Percentiles rank a stretch among this genome's conserved stretches.
Conservation (phyloP, 53 echinoderm and acorn worm genomes). For the Holothuria scabra region DNA sequence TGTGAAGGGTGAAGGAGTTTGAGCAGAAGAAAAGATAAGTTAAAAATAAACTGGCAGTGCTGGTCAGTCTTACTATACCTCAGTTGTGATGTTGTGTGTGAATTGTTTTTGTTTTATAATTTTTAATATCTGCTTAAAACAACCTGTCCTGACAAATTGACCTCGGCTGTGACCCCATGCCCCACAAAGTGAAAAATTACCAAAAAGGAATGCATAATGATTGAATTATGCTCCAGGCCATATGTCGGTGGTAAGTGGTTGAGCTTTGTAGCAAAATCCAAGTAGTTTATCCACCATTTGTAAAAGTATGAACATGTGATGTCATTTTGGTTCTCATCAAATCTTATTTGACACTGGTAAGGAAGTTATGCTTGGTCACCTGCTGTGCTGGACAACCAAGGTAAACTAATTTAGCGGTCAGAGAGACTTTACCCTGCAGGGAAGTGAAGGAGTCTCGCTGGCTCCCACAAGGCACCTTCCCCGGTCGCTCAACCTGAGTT, state of each 20-base stretch:
- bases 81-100: too few relatives aligned
- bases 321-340: conserved; percentile 39
- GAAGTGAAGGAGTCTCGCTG: conserved; percentile 18
- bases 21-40: too few relatives aligned
- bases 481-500: conserved; percentile 30
- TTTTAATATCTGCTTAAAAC: too few relatives aligned
- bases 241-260: background rate
- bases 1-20: too few relatives aligned
- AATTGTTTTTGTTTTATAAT: too few relatives aligned
- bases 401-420: conserved; percentile 51
- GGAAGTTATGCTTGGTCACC: conserved; percentile 38
- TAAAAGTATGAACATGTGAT: background rate
- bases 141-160: too few relatives aligned
- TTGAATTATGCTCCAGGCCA: conserved; percentile 23
- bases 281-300: conserved; percentile 17
- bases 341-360: conserved; percentile 38
- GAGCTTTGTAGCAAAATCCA: conserved; percentile 19
- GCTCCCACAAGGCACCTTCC: conserved; percentile 45
- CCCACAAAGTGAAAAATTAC: too few relatives aligned
- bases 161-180: too few relatives aligned
- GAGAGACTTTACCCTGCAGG: conserved; percentile 21
- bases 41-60: too few relatives aligned
- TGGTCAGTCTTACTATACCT: too few relatives aligned
- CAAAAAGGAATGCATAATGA: conserved; percentile 25
- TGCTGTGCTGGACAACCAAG: conserved; percentile 37